phyloP scores from a whole-genome alignment of 1,140 invertebrate species.

The Lysiphlebus fabarum region DNA sequence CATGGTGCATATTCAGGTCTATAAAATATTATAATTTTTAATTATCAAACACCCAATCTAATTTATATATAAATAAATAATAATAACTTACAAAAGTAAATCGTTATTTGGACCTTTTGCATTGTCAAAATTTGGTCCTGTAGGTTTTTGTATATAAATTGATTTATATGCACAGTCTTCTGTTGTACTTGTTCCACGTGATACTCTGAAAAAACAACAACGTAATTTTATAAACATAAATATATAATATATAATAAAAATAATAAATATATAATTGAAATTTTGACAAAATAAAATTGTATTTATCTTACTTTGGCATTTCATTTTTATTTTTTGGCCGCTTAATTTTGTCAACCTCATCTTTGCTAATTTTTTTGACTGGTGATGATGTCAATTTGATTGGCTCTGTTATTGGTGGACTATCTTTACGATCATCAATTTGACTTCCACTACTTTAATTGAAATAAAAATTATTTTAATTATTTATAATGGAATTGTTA shows the following conservation, averaged over 20 bases:
- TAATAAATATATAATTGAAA: constrained; percentile 1
- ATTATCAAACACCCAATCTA: constrained; percentile 23
- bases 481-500: not conserved
- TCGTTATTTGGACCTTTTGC: constrained; percentile 66
- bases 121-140: constrained; percentile 61
- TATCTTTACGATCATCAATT: constrained; percentile 49
- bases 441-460: constrained; percentile 35
- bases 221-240: constrained; percentile 18
- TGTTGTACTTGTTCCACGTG: constrained; percentile 52
- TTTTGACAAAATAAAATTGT: constrained; percentile 34
- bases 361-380: constrained; percentile 49
- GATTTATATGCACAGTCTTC: constrained; percentile 57
- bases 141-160: constrained; percentile 55
- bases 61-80: not conserved
- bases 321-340: constrained; percentile 56
- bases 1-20: constrained; percentile 70
- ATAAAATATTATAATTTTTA: constrained; percentile 30
- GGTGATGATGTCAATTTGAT: constrained; percentile 48
- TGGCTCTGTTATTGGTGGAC: constrained; percentile 48
- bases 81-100: constrained; percentile 68
- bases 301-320: constrained; percentile 54
- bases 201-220: constrained; percentile 40
- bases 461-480: not conserved
- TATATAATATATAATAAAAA: constrained; percentile 18
- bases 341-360: constrained; percentile 51